Conservation (phyloP, 2,113 vertebrate genomes). For the Rhynchomys soricoides region DNA sequence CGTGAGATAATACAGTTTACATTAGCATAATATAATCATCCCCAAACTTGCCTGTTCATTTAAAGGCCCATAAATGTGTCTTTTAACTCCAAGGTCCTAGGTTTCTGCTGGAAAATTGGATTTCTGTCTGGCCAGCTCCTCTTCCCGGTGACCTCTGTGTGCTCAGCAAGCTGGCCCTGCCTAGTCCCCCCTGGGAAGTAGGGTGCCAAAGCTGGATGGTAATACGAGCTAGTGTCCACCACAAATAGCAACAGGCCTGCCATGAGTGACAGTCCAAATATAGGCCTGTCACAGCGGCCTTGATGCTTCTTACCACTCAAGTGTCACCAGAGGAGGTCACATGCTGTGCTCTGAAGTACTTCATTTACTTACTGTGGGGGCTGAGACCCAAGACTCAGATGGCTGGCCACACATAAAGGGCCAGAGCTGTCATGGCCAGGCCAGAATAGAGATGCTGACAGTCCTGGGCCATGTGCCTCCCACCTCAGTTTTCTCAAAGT, state of each 20-base stretch:
- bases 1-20: not conserved
- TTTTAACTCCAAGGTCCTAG: slow-evolving; percentile 67
- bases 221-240: slow-evolving; percentile 81
- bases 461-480: not conserved
- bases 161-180: not conserved
- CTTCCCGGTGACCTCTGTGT: slow-evolving; percentile 50
- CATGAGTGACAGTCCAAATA: slow-evolving; percentile 88
- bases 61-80: slow-evolving; percentile 79
- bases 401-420: not conserved
- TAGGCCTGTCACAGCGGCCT: slow-evolving; percentile 84
- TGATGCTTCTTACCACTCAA: slow-evolving; percentile 80
- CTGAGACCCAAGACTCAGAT: not conserved
- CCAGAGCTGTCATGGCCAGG: not conserved
- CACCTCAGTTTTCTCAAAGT: not conserved
- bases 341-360: not conserved
- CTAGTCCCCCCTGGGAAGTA: slow-evolving; percentile 65
- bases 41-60: slow-evolving; percentile 85
- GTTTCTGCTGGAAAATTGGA: slow-evolving; percentile 73
- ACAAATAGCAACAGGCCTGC: slow-evolving; percentile 81
- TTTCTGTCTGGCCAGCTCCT: slow-evolving; percentile 46
- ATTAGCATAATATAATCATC: slow-evolving; percentile 64
- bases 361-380: not conserved
- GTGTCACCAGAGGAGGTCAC: slow-evolving; percentile 80
- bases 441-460: not conserved
- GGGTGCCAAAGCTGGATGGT: slow-evolving; percentile 70